Percentiles rank a stretch among this genome's conserved stretches.
phyloP scores from a whole-genome alignment of 2,888 invertebrate species.

The Ormyrus thymus region DNA sequence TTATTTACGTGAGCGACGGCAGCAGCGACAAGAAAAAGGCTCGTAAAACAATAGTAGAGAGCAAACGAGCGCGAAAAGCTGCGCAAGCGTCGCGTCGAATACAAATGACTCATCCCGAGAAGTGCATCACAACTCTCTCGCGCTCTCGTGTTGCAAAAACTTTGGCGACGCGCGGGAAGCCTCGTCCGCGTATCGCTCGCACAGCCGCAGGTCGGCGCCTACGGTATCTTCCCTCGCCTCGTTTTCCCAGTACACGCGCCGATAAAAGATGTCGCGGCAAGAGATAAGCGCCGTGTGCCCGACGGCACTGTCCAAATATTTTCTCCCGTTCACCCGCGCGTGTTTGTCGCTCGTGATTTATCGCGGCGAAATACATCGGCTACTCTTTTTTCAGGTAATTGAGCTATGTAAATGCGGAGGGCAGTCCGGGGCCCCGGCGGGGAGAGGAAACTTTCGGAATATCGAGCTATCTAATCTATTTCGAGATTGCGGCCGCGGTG shows the following conservation, averaged over 20 bases:
- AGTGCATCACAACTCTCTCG: neutral
- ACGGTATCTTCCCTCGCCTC: conserved; percentile 7
- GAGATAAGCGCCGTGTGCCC: conserved; percentile 7
- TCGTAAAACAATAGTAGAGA: conserved; percentile 26
- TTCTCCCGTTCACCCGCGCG: too few species aligned
- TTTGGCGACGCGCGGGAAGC: neutral
- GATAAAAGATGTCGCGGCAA: conserved; percentile 22
- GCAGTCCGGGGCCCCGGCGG: too few species aligned
- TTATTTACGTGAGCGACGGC: too few species aligned
- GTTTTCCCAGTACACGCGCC: conserved; percentile 20
- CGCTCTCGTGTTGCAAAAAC: conserved; percentile 9
- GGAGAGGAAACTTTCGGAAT: neutral
- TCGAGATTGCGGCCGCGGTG: conserved; percentile 18
- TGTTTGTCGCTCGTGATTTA: too few species aligned
- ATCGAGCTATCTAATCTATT: conserved; percentile 42
- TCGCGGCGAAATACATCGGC: too few species aligned
- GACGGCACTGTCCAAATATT: too few species aligned
- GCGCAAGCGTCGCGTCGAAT: conserved; percentile 20
- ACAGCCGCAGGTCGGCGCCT: neutral
- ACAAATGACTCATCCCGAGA: conserved; percentile 32
- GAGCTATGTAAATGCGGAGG: too few species aligned
- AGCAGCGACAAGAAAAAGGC: neutral
- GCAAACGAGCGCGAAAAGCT: neutral
- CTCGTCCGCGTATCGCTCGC: neutral
- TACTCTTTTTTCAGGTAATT: too few species aligned